Evolutionary conservation across 2,113 vertebrate genomes (phyloP).

Genomic region (Ranitomeya imitator): DNA sequence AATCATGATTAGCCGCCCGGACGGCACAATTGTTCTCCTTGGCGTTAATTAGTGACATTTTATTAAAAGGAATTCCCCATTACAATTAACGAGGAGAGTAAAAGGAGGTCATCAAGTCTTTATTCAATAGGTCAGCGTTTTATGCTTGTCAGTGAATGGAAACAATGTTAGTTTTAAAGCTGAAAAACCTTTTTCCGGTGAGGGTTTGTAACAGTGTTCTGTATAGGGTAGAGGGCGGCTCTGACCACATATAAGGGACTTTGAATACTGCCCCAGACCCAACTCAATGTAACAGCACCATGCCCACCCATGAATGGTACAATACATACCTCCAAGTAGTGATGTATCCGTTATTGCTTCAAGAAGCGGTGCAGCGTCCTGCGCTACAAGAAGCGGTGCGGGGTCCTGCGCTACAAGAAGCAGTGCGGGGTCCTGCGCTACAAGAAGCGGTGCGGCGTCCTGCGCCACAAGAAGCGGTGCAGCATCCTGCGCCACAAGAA

Average conservation of each 20-base stretch:
- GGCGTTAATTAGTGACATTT: background rate
- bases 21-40: background rate
- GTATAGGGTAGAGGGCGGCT: background rate
- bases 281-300: background rate
- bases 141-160: background rate
- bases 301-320: background rate
- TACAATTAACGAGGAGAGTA: background rate
- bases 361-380: background rate
- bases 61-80: background rate
- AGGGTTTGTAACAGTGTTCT: background rate
- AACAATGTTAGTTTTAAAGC: background rate
- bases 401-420: background rate
- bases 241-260: background rate
- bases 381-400: background rate
- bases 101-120: background rate
- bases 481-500: background rate
- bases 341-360: background rate
- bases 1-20: conserved; percentile 1
- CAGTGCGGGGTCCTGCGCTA: background rate
- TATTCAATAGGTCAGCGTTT: background rate
- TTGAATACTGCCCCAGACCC: background rate
- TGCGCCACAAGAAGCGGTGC: background rate
- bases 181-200: background rate
- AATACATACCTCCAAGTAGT: background rate
- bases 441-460: background rate